These are phyloP conservation scores for Syrrhaptes paradoxus DNA, from an alignment of 2,113 vertebrate species.

Conservation along the genomic window DNA sequence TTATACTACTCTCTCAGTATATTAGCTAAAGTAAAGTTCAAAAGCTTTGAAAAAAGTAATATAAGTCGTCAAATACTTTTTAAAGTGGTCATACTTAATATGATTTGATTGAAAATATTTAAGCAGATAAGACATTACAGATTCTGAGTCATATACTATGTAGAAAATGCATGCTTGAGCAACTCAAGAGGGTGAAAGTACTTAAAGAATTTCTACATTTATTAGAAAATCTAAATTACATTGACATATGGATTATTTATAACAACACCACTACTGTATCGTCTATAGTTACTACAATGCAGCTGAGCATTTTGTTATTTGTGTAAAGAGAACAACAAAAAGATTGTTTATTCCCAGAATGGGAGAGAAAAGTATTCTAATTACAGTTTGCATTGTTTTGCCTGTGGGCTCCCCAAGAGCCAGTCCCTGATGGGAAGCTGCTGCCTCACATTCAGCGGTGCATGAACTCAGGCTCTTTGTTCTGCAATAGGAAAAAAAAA, in stretches of 20 bases:
- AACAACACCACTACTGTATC: constrained; percentile 17
- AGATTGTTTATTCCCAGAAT: constrained; percentile 41
- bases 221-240: constrained; percentile 22
- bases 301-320: constrained; percentile 61
- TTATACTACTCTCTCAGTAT: background rate
- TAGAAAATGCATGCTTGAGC: background rate
- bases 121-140: background rate
- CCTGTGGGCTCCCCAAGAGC: constrained; percentile 41
- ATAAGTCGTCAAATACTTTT: background rate
- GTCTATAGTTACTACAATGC: background rate
- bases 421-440: constrained; percentile 17
- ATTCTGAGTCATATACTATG: background rate
- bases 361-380: constrained; percentile 19
- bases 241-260: constrained; percentile 49
- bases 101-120: constrained; percentile 12
- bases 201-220: constrained; percentile 22
- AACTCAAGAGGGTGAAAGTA: background rate
- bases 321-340: constrained; percentile 61
- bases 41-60: background rate
- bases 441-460: constrained; percentile 8
- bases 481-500: background rate
- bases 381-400: constrained; percentile 46
- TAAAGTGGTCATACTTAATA: background rate
- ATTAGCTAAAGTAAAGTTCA: background rate
- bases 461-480: constrained; percentile 35